Conservation (phyloP, 2,113 vertebrate species). For the Pungitius pungitius region DNA sequence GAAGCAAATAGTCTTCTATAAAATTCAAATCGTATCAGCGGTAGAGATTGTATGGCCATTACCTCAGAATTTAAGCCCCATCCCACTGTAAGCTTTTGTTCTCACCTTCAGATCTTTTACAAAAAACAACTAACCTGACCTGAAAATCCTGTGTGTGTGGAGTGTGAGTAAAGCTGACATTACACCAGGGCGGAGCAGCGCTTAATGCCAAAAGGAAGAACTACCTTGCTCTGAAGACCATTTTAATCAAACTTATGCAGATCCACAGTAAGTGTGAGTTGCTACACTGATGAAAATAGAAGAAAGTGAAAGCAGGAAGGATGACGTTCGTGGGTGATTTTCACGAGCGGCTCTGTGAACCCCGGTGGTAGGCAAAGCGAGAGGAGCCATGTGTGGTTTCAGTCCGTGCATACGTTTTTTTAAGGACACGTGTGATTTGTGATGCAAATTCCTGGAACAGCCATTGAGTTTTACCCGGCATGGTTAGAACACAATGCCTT, state of each 20-base stretch:
- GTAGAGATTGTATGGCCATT: not conserved
- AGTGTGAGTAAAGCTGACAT: conserved; percentile 32
- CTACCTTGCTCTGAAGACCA: not conserved
- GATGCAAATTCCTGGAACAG: conserved; percentile 45
- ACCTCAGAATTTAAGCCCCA: not conserved
- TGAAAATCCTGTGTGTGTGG: conserved; percentile 67
- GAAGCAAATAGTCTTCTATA: not conserved
- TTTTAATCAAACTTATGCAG: not conserved
- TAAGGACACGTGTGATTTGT: conserved; percentile 33
- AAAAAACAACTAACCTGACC: conserved; percentile 58
- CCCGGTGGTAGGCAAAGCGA: not conserved
- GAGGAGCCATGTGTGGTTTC: not conserved
- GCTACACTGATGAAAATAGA: not conserved
- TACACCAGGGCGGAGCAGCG: conserved; percentile 56
- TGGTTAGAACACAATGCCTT: conserved; percentile 19
- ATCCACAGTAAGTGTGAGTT: not conserved
- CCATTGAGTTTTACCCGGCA: not conserved
- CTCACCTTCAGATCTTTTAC: conserved; percentile 58
- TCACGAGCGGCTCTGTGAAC: not conserved
- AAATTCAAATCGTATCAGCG: conserved; percentile 17
- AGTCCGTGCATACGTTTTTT: conserved; percentile 6
- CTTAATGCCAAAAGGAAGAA: conserved; percentile 3
- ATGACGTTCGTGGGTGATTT: not conserved
- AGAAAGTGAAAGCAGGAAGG: not conserved
- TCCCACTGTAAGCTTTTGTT: conserved; percentile 1